A percentile compares a stretch with the other conserved stretches of the same genome.
phyloP scores from a whole-genome alignment of 2,888 invertebrate species.

The Scaptomyza polygonia region DNA sequence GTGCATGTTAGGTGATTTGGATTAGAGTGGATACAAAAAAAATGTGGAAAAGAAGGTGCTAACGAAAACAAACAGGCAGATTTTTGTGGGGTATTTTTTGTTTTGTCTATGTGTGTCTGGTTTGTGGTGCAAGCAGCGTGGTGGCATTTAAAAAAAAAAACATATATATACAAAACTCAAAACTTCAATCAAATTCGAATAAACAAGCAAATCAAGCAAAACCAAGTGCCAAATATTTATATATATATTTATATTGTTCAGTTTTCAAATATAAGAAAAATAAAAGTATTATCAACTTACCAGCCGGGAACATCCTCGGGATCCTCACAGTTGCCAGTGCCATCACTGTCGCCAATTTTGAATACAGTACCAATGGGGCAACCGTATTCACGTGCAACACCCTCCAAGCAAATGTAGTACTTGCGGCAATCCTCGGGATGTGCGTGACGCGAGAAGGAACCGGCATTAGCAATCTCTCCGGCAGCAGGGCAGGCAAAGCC shows the following conservation, averaged over 20 bases:
- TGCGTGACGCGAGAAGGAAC: constrained; percentile 96
- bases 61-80: constrained; percentile 4
- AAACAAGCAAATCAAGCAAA: constrained; percentile 58
- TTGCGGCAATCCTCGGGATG: constrained; percentile 97
- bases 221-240: constrained; percentile 44
- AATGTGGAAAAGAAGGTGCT: constrained; percentile 20
- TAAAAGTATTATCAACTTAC: constrained; percentile 87
- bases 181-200: constrained; percentile 24
- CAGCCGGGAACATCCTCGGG: constrained; percentile 98
- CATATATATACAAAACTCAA: constrained; percentile 17
- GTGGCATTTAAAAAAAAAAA: constrained; percentile 32
- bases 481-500: constrained; percentile 93
- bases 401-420: constrained; percentile 97
- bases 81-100: constrained; percentile 2
- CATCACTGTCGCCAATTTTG: constrained; percentile 96
- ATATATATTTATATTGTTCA: constrained; percentile 15
- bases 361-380: constrained; percentile 98
- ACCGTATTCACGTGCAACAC: constrained; percentile 95
- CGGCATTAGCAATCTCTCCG: constrained; percentile 92
- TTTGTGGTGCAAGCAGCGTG: constrained; percentile 58
- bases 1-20: constrained; percentile 37
- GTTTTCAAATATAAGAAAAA: too few species aligned
- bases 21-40: constrained; percentile 19
- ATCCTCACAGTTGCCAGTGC: constrained; percentile 96
- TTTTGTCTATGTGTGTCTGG: constrained; percentile 13